Evolutionary conservation across 2,113 vertebrate species (phyloP), one percentile per base, ranked within the genome.

Genomic region (Callionymus lyra): DNA sequence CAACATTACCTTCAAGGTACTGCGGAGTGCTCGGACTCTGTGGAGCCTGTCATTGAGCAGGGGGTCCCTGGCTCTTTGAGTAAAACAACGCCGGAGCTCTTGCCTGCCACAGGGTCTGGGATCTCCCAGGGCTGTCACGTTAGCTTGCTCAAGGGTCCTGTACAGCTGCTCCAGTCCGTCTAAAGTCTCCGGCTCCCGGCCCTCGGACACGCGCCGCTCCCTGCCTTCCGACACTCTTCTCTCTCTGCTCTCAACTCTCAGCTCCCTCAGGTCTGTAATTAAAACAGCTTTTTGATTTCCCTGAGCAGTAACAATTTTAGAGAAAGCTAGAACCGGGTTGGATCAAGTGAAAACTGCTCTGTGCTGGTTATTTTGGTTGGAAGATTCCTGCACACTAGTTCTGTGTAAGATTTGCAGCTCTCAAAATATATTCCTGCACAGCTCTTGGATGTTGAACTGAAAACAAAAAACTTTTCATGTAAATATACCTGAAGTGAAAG

Each of bases 41-140:
- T 94, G 91, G 43, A 93, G 84, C 61, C 89, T 86, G 40, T 94
- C 91, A 13, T 94, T 94, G 55, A 92, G 81, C 31, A 89, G 69
- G 0, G 92, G 92, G 74, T 94, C 88, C 2, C 89, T 89, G 51
- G 82, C 82, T 46, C 84, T 69, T 65, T 91, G 91, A 38, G 86
- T 72, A 33, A 92, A 94, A 16, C 87, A 89, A 53, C 84, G 87
- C 32, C 90, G 82, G 46, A 90, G 88, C 60, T 92, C 93, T 79
- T 92, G 87, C 70, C 85, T 86, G 70, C 88, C 89, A 56, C 88
- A 88, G 55, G 85, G 89, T 13, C 84, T 81, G 35, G 89, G 86
- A 61, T 91, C 87, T 10, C 90, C 90, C 1, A 92, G 82, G 10
- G 85, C 85, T 1, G 90, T 92, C 40, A 91, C 55, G 17, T 86